Evolutionary conservation across 2,888 invertebrate genomes (phyloP).

Genomic region (Sclerodermus sp.): DNA sequence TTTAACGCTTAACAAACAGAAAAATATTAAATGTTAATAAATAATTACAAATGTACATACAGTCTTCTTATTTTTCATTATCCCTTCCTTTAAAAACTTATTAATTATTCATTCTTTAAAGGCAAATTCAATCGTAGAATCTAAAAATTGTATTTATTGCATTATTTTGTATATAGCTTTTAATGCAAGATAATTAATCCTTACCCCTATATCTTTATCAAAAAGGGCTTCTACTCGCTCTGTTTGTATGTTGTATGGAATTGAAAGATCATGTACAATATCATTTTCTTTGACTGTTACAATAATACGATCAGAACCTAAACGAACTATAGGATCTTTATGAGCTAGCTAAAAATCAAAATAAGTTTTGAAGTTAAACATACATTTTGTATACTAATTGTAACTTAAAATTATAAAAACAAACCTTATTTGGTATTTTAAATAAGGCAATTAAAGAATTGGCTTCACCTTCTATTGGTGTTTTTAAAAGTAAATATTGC

Average conservation of each 20-base stretch:
- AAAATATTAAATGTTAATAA: too few species aligned
- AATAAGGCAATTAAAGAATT: conserved; percentile 66
- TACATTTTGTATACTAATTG: background rate
- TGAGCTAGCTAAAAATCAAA: conserved; percentile 56
- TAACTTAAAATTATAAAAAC: background rate
- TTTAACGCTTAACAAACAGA: too few species aligned
- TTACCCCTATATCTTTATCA: conserved; percentile 61
- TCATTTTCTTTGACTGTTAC: conserved; percentile 66
- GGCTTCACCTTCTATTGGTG: conserved; percentile 62
- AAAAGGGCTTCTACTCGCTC: conserved; percentile 60
- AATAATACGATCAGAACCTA: conserved; percentile 76
- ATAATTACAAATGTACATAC: background rate
- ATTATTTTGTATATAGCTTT: background rate
- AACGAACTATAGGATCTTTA: conserved; percentile 62
- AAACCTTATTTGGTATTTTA: conserved; percentile 57
- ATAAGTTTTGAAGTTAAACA: background rate
- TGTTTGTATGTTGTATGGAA: conserved; percentile 69
- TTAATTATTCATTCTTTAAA: conserved; percentile 7
- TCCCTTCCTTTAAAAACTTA: too few species aligned
- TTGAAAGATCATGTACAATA: conserved; percentile 70
- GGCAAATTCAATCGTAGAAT: conserved; percentile 44
- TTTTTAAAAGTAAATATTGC: conserved; percentile 45
- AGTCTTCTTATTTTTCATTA: background rate
- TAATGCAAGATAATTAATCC: conserved; percentile 9
- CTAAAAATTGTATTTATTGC: conserved; percentile 29